These are phyloP conservation scores for Podarcis siculus DNA, from an alignment of 2,797 vertebrate genomes.

Conservation along the genomic window DNA sequence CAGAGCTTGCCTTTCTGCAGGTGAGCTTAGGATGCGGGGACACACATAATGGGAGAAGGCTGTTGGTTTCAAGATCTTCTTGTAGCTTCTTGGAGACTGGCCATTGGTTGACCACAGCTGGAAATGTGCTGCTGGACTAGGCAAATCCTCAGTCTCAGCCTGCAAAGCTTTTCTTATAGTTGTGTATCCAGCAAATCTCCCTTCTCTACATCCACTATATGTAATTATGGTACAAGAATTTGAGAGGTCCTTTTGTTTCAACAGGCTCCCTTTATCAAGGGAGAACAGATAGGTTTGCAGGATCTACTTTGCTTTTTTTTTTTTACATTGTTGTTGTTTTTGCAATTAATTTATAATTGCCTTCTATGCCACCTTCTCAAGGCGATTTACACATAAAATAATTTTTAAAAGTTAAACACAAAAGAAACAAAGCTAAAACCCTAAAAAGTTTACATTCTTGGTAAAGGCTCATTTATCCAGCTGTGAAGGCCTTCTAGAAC, in stretches of 20 bases:
- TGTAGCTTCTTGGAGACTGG: not conserved
- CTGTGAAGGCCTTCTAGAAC: too few species aligned
- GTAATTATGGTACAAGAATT: not conserved
- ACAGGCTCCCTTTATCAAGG: not conserved
- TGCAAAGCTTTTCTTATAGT: not conserved
- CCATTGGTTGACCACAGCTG: not conserved
- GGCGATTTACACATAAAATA: too few species aligned
- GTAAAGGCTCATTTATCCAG: too few species aligned
- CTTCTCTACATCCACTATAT: not conserved
- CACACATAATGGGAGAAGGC: not conserved
- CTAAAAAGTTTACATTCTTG: too few species aligned
- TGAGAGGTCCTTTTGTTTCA: not conserved
- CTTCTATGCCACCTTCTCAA: too few species aligned
- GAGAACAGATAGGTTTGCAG: not conserved
- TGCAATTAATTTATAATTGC: not conserved
- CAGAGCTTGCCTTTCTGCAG: not conserved
- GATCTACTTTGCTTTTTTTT: not conserved
- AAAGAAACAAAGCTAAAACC: too few species aligned
- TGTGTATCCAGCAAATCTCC: not conserved
- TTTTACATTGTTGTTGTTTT: too few species aligned
- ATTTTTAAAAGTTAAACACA: too few species aligned
- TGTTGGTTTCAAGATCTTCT: not conserved
- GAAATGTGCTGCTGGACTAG: not conserved
- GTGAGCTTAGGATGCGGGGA: not conserved
- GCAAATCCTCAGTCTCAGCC: not conserved